Evolutionary conservation across 2,797 vertebrate genomes (phyloP), one percentile per base, ranked within the genome.

Genomic region (Pangasius sanitwongsei): DNA sequence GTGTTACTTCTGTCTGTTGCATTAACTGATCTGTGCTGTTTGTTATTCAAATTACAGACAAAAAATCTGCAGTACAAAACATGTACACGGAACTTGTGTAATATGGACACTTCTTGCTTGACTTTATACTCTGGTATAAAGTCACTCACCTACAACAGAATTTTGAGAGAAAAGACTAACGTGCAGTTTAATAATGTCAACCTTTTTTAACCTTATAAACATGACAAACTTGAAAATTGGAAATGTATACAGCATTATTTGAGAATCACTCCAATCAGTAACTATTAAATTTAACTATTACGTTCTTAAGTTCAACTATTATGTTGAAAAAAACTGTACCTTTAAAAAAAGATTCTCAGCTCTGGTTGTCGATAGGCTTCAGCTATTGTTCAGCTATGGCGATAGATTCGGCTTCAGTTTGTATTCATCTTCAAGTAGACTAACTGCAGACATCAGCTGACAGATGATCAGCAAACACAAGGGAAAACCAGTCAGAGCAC

Each of bases 401-500:
- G 41, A 69, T 78, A 55, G 25, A 72, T 61, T 25, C n/a, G 28
- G 70, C 34, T 41, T 82, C 61, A 31, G 6, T 61, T 48, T 72
- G 53, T 2, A 53, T 86, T 67, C 74, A 84, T 88, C 87, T 63
- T 90, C 37, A 59, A 44, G 4, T 44, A 81, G 23, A 18, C 9
- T 84, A 57, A 70, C 86, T 67, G 61, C 23, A 83, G 83, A 6
- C 44, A 90, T 89, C 87, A 90, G 70, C 89, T 91, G 89, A 91
- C 82, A 84, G 25, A 37, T 83, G 83, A 77, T 91, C 90, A 88
- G 86, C 67, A 89, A 82, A 89, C 84, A 89, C 67, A 88, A 69
- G 65, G 25, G 87, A 86, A 91, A 92, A 92, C 92, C 87, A 65
- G 92, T 92, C 69, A 18, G 89, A 83, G 50, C 86, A 91, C 89